Percentiles rank a stretch among this genome's conserved stretches.
Evolutionary conservation across 2,888 invertebrate species (phyloP).

Genomic region (Agonopterix subpropinquella): DNA sequence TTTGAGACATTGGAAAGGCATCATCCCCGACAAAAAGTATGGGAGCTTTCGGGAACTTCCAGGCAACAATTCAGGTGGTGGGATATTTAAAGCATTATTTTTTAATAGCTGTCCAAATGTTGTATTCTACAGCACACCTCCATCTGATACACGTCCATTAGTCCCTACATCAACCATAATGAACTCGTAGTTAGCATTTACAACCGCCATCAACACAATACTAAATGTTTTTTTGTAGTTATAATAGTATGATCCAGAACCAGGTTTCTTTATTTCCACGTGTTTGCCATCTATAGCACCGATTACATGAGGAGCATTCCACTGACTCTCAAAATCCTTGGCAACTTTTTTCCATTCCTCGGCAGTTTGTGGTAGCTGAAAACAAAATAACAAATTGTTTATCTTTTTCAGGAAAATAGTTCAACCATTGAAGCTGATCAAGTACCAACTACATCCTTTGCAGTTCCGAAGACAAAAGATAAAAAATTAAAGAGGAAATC

Average conservation of each 20-base stretch:
- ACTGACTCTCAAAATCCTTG: conserved; percentile 3
- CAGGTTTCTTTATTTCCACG: conserved; percentile 3
- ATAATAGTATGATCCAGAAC: conserved; percentile 7
- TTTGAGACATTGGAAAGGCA: background rate
- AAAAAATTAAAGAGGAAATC: no score
- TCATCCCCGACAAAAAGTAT: background rate
- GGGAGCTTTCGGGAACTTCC: background rate
- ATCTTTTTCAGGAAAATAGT: conserved; percentile 1
- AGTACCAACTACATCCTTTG: no score
- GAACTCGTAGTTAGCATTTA: conserved; percentile 7
- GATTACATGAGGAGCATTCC: conserved; percentile 7
- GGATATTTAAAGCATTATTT: background rate
- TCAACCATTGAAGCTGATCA: no score
- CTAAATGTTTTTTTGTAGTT: conserved; percentile 6
- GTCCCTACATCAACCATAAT: conserved; percentile 3
- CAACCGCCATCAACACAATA: conserved; percentile 6
- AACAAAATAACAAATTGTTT: conserved; percentile 13
- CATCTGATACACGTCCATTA: background rate
- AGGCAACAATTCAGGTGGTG: background rate
- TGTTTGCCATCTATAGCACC: conserved; percentile 10
- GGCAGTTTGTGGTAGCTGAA: conserved; percentile 14
- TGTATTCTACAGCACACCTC: background rate
- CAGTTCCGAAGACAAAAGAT: no score
- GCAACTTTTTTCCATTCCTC: background rate
- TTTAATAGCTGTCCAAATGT: background rate